phyloP scores from a whole-genome alignment of 1,140 invertebrate species.

The Caerostris darwini region DNA sequence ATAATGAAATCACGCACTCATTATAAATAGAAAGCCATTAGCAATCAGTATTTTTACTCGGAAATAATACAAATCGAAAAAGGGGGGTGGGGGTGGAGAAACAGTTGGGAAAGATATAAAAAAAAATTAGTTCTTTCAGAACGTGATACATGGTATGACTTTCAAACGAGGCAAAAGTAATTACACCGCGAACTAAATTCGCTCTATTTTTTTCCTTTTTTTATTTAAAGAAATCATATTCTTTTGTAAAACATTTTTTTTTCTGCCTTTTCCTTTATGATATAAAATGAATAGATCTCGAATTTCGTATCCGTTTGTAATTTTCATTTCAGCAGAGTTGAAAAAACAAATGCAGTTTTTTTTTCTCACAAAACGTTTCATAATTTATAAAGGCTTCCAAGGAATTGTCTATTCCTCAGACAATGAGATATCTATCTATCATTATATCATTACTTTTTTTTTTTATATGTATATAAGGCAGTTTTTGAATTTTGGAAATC shows the following conservation, averaged over 20 bases:
- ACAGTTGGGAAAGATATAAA: slow-evolving; percentile 12
- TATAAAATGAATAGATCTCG: slow-evolving; percentile 65
- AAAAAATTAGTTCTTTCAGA: background rate
- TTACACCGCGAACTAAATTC: slow-evolving; percentile 50
- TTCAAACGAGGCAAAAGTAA: slow-evolving; percentile 58
- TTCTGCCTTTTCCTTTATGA: background rate
- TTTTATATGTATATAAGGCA: background rate
- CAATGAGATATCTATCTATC: background rate
- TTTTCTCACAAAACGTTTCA: background rate
- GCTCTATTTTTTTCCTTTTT: background rate
- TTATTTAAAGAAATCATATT: background rate
- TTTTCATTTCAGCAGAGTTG: slow-evolving; percentile 51
- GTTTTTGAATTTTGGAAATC: background rate
- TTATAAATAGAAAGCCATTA: slow-evolving; percentile 74
- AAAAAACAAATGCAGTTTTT: slow-evolving; percentile 7
- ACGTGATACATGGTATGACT: slow-evolving; percentile 50
- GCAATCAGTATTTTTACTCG: slow-evolving; percentile 53
- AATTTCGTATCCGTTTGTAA: slow-evolving; percentile 7
- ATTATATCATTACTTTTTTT: background rate
- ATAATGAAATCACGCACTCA: slow-evolving; percentile 75
- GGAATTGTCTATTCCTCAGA: background rate
- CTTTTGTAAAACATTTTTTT: slow-evolving; percentile 41
- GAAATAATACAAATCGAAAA: slow-evolving; percentile 55
- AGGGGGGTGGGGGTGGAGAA: background rate
- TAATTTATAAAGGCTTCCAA: background rate